Evolutionary conservation across 2,797 vertebrate genomes (phyloP), one percentile per base, ranked within the genome.

Genomic region (Halcyon chelicuti): DNA sequence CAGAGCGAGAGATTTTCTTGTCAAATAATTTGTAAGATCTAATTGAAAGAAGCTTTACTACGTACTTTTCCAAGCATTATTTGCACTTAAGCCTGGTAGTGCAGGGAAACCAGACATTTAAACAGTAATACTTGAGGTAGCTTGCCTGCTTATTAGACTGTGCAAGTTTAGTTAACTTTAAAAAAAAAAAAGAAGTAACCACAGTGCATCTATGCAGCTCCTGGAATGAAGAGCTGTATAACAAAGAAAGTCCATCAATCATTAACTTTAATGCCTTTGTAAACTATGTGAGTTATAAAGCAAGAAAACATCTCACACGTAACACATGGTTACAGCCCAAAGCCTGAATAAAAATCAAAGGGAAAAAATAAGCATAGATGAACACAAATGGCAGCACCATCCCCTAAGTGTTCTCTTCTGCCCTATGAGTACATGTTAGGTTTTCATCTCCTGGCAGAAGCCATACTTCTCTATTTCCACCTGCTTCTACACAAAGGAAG

Each of bases 1-100:
- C 67, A 86, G 39, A 67, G 21, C 68, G 23, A 94, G 21, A 95
- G 1, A 90, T 95, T 94, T 94, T 87, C 89, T 86, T 90, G 82
- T 80, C 73, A 90, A 90, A 94, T 79, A 7, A 86, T 92, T 81
- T 80, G 16, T 60, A 75, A 88, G 72, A 81, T 25, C 39, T 77
- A 42, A 76, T 84, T 84, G 58, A 90, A 91, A 78, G 62, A 80
- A 84, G 75, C 37, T 88, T 93, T 75, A 42, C 68, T 81, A 44
- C 46, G 44, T 68, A 47, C 42, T 86, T 84, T 78, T 66, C 31
- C 39, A 75, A 91, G 62, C 47, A 63, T 78, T 95, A 91, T 95
- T 96, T 94, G 72, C 55, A 90, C 52, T 88, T 72, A 78, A 81
- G 55, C 37, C 65, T 83, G 62, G 61, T 35, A 72, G 68, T 4